These are phyloP conservation scores for Sebastes jordani DNA, from an alignment of 2,797 vertebrate genomes.

Conservation along the genomic window DNA sequence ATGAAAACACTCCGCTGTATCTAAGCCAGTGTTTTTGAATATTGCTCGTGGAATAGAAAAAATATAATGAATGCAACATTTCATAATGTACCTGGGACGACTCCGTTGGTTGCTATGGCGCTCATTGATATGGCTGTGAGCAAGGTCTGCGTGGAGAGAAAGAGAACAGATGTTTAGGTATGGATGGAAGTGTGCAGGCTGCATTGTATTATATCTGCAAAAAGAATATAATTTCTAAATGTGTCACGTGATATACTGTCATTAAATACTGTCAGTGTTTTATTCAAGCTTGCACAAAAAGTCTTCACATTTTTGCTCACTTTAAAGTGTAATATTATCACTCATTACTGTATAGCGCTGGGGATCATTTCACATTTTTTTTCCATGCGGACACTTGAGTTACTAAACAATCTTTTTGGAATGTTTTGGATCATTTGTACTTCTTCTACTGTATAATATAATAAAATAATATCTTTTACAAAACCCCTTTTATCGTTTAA, in stretches of 20 bases:
- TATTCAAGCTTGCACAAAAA: not conserved
- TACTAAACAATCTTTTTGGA: not conserved
- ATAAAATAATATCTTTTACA: not conserved
- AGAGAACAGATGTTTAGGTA: not conserved
- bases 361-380: not conserved
- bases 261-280: not conserved
- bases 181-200: not conserved
- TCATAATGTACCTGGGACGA: slow-evolving; percentile 89
- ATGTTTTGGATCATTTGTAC: not conserved
- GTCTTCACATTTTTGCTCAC: not conserved
- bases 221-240: not conserved
- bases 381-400: not conserved
- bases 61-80: not conserved
- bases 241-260: not conserved
- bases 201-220: too few species aligned
- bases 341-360: not conserved
- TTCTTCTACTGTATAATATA: not conserved
- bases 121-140: slow-evolving; percentile 98
- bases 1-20: not conserved
- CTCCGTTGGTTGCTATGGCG: slow-evolving; percentile 96
- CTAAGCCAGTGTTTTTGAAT: not conserved
- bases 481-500: not conserved
- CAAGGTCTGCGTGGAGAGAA: slow-evolving; percentile 85
- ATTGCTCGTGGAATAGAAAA: not conserved
- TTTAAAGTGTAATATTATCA: not conserved